phyloP scores from a whole-genome alignment of 1,140 invertebrate species.

The Adelges cooleyi region DNA sequence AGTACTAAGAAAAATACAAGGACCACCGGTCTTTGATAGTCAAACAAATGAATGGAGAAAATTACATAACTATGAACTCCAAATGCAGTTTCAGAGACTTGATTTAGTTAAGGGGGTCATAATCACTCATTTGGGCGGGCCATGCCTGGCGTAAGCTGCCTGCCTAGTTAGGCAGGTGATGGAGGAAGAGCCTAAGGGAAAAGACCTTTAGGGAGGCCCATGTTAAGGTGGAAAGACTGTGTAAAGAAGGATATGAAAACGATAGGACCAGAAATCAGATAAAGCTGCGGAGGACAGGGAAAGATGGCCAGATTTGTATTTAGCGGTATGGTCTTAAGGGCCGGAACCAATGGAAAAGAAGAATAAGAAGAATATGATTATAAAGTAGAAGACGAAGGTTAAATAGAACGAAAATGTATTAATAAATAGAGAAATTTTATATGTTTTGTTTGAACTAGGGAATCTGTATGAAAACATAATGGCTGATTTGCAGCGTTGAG shows the following conservation, averaged over 20 bases:
- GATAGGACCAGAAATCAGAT: no score
- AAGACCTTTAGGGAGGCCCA: neutral
- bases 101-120: neutral
- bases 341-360: no score
- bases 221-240: neutral
- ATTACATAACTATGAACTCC: neutral
- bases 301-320: no score
- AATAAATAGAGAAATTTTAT: no score
- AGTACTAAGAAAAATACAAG: neutral
- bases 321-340: no score
- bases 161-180: no score
- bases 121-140: neutral
- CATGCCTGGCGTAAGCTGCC: neutral
- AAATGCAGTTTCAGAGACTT: neutral
- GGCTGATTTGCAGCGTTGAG: no score
- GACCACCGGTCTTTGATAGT: neutral
- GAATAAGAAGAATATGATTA: no score
- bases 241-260: neutral
- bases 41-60: conserved; percentile 1
- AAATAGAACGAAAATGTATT: no score
- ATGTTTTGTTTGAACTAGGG: no score
- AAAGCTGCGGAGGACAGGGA: neutral
- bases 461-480: no score
- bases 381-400: no score
- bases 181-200: neutral